These are phyloP conservation scores for Siniperca scherzeri DNA, from an alignment of 2,797 vertebrate species.

Conservation along the genomic window DNA sequence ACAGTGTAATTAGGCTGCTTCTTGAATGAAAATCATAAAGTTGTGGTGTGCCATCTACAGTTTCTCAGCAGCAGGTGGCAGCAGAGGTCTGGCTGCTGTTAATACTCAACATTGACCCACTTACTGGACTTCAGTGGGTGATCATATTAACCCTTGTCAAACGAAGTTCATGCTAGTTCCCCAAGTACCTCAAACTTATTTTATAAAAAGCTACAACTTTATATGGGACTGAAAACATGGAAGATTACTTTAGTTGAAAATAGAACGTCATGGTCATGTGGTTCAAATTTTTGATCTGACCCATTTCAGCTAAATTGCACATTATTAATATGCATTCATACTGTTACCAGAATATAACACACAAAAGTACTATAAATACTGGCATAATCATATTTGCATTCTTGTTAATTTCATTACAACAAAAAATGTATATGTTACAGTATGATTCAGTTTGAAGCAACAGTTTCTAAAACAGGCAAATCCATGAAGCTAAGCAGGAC, in stretches of 20 bases:
- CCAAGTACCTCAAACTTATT: neutral
- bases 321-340: neutral
- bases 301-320: neutral
- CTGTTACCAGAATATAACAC: neutral
- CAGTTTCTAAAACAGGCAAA: neutral
- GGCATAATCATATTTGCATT: neutral
- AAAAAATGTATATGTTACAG: neutral
- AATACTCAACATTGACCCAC: slow-evolving; percentile 13
- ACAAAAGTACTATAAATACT: neutral
- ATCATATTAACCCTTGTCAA: neutral
- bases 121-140: slow-evolving; percentile 31
- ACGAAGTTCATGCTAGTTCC: neutral
- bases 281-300: neutral
- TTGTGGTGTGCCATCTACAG: neutral
- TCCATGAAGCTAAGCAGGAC: neutral
- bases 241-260: neutral
- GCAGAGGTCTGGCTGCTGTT: slow-evolving; percentile 44
- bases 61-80: slow-evolving; percentile 66
- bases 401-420: neutral
- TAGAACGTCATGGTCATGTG: neutral
- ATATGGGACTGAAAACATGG: neutral
- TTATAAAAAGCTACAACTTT: neutral
- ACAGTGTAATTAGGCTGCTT: neutral
- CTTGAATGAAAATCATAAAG: neutral
- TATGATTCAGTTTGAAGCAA: neutral